Evolutionary conservation across 2,113 vertebrate species (phyloP).

Genomic region (Sander vitreus): DNA sequence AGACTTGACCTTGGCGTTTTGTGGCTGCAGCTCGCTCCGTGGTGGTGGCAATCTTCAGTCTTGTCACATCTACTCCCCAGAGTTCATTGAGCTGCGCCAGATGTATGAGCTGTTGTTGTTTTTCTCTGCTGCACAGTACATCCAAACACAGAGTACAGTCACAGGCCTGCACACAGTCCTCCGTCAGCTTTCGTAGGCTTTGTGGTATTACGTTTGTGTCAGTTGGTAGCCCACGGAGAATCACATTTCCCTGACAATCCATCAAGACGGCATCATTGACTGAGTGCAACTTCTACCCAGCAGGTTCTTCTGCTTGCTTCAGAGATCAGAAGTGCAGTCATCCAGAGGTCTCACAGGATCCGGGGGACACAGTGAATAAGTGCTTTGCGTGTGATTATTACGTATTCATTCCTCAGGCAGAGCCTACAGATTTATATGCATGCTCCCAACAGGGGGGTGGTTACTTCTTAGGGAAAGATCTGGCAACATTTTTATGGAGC

Average conservation of each 20-base stretch:
- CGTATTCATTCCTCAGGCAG: slow-evolving; percentile 52
- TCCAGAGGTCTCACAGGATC: slow-evolving; percentile 24
- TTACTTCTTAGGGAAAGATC: slow-evolving; percentile 36
- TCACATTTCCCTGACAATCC: slow-evolving; percentile 53
- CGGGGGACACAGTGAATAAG: slow-evolving; percentile 26
- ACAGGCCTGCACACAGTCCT: slow-evolving; percentile 10
- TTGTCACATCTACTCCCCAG: slow-evolving; percentile 53
- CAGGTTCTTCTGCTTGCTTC: slow-evolving; percentile 56
- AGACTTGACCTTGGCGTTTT: slow-evolving; percentile 75
- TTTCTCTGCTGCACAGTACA: slow-evolving; percentile 1
- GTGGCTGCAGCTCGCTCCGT: slow-evolving; percentile 49
- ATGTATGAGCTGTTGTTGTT: slow-evolving; percentile 49
- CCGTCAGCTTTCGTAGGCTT: slow-evolving; percentile 35
- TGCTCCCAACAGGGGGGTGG: slow-evolving; percentile 28
- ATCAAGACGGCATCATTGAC: slow-evolving; percentile 53
- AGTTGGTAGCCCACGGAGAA: slow-evolving; percentile 44
- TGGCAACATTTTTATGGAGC: slow-evolving; percentile 47
- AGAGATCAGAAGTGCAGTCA: slow-evolving; percentile 50
- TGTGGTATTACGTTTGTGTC: slow-evolving; percentile 44
- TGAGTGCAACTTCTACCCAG: slow-evolving; percentile 45
- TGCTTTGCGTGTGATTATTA: slow-evolving; percentile 61
- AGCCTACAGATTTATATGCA: slow-evolving; percentile 32
- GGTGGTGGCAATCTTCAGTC: slow-evolving; percentile 58
- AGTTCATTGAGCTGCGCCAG: slow-evolving; percentile 43
- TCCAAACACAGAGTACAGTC: slow-evolving; percentile 18